Evolutionary conservation across 1,140 invertebrate genomes (phyloP).

Genomic region (Pseudobourletiella spinata): DNA sequence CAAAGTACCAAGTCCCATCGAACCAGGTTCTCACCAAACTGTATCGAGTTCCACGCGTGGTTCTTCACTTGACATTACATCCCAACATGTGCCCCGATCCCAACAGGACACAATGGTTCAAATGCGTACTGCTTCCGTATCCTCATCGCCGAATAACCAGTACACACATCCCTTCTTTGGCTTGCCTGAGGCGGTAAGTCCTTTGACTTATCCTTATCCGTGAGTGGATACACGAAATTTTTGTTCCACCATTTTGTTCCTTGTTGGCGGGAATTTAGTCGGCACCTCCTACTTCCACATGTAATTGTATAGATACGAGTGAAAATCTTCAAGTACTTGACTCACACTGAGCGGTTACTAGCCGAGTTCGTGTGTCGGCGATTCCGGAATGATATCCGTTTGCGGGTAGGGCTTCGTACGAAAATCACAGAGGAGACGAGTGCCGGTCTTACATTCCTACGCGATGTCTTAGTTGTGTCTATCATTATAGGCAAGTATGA

Average conservation of each 20-base stretch:
- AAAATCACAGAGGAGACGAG: conserved; percentile 6
- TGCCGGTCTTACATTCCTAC: conserved; percentile 12
- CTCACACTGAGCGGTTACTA: conserved; percentile 4
- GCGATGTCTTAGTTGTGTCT: conserved; percentile 22
- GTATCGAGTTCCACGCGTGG: too few relatives aligned
- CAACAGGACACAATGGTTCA: too few relatives aligned
- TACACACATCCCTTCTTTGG: neutral
- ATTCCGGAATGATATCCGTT: conserved; percentile 25
- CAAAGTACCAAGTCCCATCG: too few relatives aligned
- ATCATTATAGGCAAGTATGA: conserved; percentile 20
- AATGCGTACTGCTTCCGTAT: neutral
- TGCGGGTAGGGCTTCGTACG: conserved; percentile 14
- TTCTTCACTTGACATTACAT: too few relatives aligned
- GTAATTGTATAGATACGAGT: conserved; percentile 8
- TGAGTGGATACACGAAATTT: neutral
- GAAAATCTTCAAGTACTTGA: conserved; percentile 23
- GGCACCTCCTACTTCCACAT: neutral
- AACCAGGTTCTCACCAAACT: too few relatives aligned
- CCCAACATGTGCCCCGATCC: too few relatives aligned
- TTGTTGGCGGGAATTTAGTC: neutral
- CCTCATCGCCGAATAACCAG: neutral
- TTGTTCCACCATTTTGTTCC: neutral
- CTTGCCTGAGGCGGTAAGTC: neutral
- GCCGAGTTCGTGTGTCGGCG: conserved; percentile 20
- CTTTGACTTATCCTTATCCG: neutral